A percentile compares a stretch with the other conserved stretches of the same genome.
These are phyloP conservation scores for Cynocephalus volans DNA, from an alignment of 2,113 vertebrate genomes.

Conservation along the genomic window DNA sequence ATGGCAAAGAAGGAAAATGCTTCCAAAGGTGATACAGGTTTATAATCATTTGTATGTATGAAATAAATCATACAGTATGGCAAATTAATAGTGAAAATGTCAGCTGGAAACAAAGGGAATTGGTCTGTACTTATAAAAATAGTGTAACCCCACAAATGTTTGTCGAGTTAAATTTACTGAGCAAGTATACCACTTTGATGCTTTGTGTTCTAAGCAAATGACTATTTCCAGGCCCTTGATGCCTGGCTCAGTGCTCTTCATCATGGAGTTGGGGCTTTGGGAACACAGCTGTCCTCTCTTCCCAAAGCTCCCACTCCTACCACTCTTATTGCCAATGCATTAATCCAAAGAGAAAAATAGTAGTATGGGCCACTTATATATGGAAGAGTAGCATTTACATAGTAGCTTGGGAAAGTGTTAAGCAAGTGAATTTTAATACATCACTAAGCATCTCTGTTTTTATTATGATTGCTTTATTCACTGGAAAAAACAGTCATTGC, in stretches of 20 bases:
- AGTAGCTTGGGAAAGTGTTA: conserved; percentile 29
- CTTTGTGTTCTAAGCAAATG: conserved; percentile 69
- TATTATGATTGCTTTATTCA: neutral
- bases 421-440: neutral
- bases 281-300: neutral
- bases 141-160: conserved; percentile 43
- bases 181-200: conserved; percentile 56
- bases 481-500: neutral
- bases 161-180: conserved; percentile 48
- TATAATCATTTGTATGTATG: neutral
- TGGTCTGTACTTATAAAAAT: conserved; percentile 62
- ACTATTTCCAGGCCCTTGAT: conserved; percentile 55
- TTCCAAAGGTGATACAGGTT: neutral
- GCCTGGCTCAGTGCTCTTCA: conserved; percentile 21
- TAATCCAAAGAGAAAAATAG: conserved; percentile 43
- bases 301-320: neutral
- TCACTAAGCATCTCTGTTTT: conserved; percentile 38
- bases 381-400: conserved; percentile 43
- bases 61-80: conserved; percentile 22
- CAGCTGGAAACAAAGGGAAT: conserved; percentile 56
- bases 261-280: neutral
- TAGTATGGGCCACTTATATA: neutral
- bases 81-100: conserved; percentile 42
- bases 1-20: neutral
- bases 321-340: neutral